These are phyloP conservation scores for Steatornis caripensis DNA, from an alignment of 2,113 vertebrate genomes.

Conservation along the genomic window DNA sequence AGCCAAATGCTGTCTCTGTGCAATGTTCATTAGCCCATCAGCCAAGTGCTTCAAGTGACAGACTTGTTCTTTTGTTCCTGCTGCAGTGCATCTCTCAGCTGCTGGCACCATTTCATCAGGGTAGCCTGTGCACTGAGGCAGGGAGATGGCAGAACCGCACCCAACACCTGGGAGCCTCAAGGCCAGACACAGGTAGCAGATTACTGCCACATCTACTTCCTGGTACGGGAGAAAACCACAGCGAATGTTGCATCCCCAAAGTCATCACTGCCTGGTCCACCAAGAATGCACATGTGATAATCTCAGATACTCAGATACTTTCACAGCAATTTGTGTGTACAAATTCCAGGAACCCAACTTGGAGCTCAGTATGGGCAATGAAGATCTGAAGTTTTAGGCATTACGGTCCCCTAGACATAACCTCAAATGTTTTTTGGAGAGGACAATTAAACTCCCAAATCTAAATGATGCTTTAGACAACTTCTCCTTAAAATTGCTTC, in stretches of 20 bases:
- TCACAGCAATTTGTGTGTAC: neutral
- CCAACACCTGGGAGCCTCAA: neutral
- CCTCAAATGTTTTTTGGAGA: neutral
- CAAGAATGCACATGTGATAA: rapidly evolving
- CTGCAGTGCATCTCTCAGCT: neutral
- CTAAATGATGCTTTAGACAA: neutral
- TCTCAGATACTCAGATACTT: neutral
- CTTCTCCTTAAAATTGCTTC: neutral
- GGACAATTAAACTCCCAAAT: neutral
- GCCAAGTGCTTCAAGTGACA: neutral
- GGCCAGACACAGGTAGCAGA: neutral
- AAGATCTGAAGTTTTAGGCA: neutral
- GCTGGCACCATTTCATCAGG: rapidly evolving
- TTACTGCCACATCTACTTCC: neutral
- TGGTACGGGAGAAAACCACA: neutral
- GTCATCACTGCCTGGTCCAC: neutral
- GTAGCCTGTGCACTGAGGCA: rapidly evolving
- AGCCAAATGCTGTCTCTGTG: neutral
- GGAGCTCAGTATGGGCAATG: neutral
- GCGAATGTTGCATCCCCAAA: neutral
- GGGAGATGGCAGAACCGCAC: neutral
- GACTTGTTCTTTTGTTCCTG: neutral
- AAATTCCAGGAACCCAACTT: neutral
- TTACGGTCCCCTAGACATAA: neutral
- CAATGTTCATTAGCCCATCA: neutral